Evolutionary conservation across 2,888 invertebrate species (phyloP), one percentile per base, ranked within the genome.

Genomic region (Caenorhabditis sp.): DNA sequence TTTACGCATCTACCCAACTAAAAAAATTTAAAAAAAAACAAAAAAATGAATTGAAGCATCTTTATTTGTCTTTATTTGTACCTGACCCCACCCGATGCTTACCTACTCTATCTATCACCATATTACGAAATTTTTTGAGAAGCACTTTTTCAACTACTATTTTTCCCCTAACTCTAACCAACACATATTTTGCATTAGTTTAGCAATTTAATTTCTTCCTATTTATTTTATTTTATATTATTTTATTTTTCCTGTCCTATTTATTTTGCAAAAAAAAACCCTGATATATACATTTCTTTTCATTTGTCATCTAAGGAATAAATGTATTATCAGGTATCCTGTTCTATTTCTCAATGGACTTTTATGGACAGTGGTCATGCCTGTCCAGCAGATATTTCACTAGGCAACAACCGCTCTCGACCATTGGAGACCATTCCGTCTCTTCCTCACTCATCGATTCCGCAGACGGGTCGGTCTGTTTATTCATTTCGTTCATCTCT

Each of bases 401-500:
- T n/a, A n/a, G 55, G 51, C 28, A 50, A 55, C 55, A 55, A 15
- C n/a, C 56, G 56, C 56, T 56, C 56, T 32, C 51, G 51, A 51
- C 51, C 51, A 51, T 13, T 24, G 51, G 51, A 69, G 50, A 60
- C 50, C 60, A 50, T 72, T 64, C 56, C 6, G n/a, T 62, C 24
- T 28, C 18, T 20, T 62, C 37, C 24, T 40, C 65, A 24, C 58
- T 58, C 50, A 47, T 74, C 67, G 67, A 67, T 76, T 60, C 67
- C 35, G 51, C 65, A 58, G 44, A 61, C 51, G 61, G 76, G 67
- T 67, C 65, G 51, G 44, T 67, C 51, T 76, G 76, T 76, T 76
- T 76, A 76, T 76, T 76, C 76, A 67, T 76, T 76, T 76, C 47
- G 74, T 58, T 50, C 64, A 24, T 74, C 58, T 74, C 65, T 56